phyloP scores from a whole-genome alignment of 2,113 vertebrate genomes.

The Sander vitreus region DNA sequence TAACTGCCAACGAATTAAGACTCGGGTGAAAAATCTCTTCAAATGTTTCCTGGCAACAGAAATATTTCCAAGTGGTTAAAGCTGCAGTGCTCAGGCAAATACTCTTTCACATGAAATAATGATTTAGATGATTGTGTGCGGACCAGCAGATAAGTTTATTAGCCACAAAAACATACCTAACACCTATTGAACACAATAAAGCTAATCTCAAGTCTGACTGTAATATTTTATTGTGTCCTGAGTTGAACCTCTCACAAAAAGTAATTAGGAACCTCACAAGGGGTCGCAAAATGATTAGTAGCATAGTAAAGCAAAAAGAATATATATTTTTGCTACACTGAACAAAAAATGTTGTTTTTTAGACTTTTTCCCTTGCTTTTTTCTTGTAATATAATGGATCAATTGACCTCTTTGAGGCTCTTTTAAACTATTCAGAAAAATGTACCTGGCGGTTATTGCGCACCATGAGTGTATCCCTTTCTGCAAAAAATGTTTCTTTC shows the following conservation, averaged over 20 bases:
- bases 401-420: neutral
- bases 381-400: neutral
- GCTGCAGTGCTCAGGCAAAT: slow-evolving; percentile 60
- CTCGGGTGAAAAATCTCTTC: slow-evolving; percentile 62
- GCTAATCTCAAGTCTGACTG: slow-evolving; percentile 18
- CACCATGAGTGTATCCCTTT: neutral
- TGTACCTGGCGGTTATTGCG: neutral
- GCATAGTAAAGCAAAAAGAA: neutral
- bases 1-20: slow-evolving; percentile 70
- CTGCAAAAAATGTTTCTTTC: no score
- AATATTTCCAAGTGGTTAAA: slow-evolving; percentile 82
- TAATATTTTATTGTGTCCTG: slow-evolving; percentile 36
- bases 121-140: slow-evolving; percentile 60
- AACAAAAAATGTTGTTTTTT: neutral
- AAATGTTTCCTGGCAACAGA: slow-evolving; percentile 81
- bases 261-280: neutral
- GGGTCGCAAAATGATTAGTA: neutral
- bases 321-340: neutral
- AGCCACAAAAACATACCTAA: slow-evolving; percentile 57
- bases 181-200: slow-evolving; percentile 53
- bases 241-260: slow-evolving; percentile 36
- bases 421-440: neutral
- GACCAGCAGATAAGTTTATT: slow-evolving; percentile 52
- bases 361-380: neutral
- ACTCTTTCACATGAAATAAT: slow-evolving; percentile 54